These are phyloP conservation scores for Climacteris rufus DNA, from an alignment of 2,113 vertebrate species.

Conservation along the genomic window DNA sequence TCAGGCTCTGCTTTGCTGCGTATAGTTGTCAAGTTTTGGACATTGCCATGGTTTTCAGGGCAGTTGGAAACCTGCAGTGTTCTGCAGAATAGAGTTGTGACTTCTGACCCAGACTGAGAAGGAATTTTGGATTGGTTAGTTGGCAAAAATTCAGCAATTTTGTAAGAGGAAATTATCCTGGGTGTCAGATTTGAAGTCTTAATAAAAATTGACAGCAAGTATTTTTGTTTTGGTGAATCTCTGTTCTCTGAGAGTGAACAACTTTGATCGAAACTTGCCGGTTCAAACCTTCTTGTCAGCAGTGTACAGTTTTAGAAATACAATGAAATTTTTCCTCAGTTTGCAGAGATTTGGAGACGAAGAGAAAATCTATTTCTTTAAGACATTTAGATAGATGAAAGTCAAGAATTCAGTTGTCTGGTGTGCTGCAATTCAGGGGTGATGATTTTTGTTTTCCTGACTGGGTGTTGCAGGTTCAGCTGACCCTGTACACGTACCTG, in stretches of 20 bases:
- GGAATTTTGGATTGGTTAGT: neutral
- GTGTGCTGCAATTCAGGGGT: neutral
- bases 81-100: neutral
- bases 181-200: neutral
- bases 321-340: neutral
- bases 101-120: neutral
- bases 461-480: slow-evolving; percentile 81
- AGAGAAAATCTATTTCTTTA: neutral
- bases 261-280: neutral
- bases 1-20: neutral
- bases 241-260: neutral
- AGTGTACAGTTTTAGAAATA: neutral
- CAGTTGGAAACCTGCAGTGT: neutral
- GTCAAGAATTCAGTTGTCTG: neutral
- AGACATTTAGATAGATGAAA: neutral
- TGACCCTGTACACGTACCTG: slow-evolving; percentile 91
- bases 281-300: neutral
- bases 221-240: neutral
- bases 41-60: neutral
- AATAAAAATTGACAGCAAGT: neutral
- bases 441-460: neutral
- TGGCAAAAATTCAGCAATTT: neutral
- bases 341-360: neutral
- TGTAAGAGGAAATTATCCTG: neutral
- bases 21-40: neutral